Percentiles rank a stretch among this genome's conserved stretches.
Conservation (phyloP, 2,888 invertebrate genomes). For the Stenolophus ochropezus region DNA sequence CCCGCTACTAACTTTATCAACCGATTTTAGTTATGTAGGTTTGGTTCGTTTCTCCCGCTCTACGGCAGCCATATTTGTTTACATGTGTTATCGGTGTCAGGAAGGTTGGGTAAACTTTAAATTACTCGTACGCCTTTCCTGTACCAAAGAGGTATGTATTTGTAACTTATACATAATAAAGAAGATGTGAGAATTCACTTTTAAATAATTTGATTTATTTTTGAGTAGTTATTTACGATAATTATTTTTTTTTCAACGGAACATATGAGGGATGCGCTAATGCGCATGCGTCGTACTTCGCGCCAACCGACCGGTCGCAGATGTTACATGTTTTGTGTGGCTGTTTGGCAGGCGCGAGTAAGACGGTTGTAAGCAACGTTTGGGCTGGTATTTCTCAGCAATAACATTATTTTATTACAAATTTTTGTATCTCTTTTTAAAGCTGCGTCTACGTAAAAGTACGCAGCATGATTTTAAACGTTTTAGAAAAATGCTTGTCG, state of each 20-base stretch:
- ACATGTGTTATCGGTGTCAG: conserved; percentile 67
- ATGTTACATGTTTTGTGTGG: conserved; percentile 74
- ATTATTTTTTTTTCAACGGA: conserved; percentile 60
- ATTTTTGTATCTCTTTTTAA: conserved; percentile 62
- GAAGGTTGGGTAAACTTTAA: conserved; percentile 62
- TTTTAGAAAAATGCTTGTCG: conserved; percentile 39
- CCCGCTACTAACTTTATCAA: conserved; percentile 39
- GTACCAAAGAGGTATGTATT: conserved; percentile 15
- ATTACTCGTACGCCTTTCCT: conserved; percentile 33
- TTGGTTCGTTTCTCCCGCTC: conserved; percentile 67
- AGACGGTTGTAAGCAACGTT: conserved; percentile 66
- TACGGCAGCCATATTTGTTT: conserved; percentile 67
- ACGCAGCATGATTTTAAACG: conserved; percentile 60
- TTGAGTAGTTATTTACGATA: conserved; percentile 26
- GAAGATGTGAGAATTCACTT: not conserved
- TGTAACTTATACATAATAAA: not conserved
- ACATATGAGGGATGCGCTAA: conserved; percentile 65
- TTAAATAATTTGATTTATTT: conserved; percentile 3
- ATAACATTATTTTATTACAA: conserved; percentile 62
- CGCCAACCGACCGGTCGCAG: conserved; percentile 73
- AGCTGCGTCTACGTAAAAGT: conserved; percentile 62
- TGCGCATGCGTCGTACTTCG: conserved; percentile 71
- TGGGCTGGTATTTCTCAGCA: conserved; percentile 57
- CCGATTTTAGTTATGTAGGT: conserved; percentile 18
- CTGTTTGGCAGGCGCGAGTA: conserved; percentile 64